phyloP scores from a whole-genome alignment of 1,140 invertebrate genomes.

The Eriosoma lanigerum region DNA sequence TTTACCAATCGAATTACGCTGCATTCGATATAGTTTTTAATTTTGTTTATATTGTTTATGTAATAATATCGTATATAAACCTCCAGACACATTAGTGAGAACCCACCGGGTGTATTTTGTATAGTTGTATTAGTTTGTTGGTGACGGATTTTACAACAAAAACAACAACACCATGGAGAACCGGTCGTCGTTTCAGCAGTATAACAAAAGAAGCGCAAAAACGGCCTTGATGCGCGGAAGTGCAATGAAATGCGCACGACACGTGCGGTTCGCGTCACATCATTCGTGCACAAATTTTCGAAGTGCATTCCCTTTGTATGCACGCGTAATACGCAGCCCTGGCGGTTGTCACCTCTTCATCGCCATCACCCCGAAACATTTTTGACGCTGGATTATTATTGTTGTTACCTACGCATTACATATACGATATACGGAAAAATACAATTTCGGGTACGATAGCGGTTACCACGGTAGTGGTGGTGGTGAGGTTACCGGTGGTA shows the following conservation, averaged over 20 bases:
- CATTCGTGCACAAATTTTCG: constrained; percentile 15
- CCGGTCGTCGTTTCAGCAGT: neutral
- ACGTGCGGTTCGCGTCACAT: neutral
- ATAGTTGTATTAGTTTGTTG: neutral
- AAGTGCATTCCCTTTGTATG: neutral
- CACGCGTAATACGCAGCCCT: neutral
- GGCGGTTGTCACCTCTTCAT: neutral
- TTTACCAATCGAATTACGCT: too few species aligned
- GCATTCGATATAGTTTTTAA: too few species aligned
- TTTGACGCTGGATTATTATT: neutral
- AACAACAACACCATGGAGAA: neutral
- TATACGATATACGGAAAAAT: neutral
- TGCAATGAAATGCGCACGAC: constrained; percentile 39
- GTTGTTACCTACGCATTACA: neutral
- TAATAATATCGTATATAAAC: too few species aligned
- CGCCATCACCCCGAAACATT: neutral
- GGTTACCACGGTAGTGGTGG: neutral
- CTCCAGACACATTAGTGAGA: too few species aligned
- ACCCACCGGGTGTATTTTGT: neutral
- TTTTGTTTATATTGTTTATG: too few species aligned
- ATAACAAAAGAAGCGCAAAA: constrained; percentile 2
- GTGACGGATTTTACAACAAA: neutral
- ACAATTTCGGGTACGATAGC: neutral
- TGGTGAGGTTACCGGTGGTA: neutral
- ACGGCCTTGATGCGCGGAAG: neutral